phyloP scores from a whole-genome alignment of 2,797 vertebrate species.

The Pangasius djambal region DNA sequence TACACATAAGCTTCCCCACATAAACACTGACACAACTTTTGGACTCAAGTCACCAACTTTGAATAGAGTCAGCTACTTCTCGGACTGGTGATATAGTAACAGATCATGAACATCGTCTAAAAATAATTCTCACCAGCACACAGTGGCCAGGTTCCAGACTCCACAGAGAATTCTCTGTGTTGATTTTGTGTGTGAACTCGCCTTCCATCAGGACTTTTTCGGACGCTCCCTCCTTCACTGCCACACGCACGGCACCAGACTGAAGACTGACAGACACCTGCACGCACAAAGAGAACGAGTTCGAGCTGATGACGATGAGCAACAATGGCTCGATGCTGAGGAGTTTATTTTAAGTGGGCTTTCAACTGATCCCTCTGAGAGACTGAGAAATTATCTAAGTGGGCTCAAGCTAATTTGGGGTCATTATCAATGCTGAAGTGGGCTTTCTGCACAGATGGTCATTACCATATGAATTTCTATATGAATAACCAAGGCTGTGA shows the following conservation, averaged over 20 bases:
- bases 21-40: background rate
- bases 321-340: background rate
- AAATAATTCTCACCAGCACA: constrained; percentile 79
- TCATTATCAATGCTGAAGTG: background rate
- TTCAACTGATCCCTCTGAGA: background rate
- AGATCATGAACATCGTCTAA: background rate
- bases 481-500: background rate
- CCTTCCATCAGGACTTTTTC: constrained; percentile 87
- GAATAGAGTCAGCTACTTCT: background rate
- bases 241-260: constrained; percentile 77
- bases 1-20: background rate
- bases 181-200: constrained; percentile 91
- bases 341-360: constrained; percentile 3
- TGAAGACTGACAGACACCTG: constrained; percentile 90
- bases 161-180: constrained; percentile 93
- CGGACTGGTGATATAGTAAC: background rate
- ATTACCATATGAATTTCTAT: constrained; percentile 17
- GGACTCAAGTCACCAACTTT: background rate
- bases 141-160: constrained; percentile 92
- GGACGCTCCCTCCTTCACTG: constrained; percentile 74
- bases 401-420: constrained; percentile 5
- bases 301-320: background rate
- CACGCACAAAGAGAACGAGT: background rate
- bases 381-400: background rate
- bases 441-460: constrained; percentile 6